These are phyloP conservation scores for Amazona ochrocephala DNA, from an alignment of 2,797 vertebrate genomes.

Conservation along the genomic window DNA sequence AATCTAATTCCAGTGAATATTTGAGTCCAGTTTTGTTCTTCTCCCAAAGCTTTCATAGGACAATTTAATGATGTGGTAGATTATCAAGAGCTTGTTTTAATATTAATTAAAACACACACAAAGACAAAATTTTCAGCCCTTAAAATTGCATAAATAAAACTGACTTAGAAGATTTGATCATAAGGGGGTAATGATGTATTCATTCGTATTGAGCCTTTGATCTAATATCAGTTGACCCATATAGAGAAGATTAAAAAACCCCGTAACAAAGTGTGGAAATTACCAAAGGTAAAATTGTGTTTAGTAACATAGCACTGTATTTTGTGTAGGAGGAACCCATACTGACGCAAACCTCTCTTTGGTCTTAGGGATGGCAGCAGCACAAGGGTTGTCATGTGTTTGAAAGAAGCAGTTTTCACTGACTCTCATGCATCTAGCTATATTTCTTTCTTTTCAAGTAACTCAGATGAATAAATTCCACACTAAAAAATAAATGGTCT, in stretches of 20 bases:
- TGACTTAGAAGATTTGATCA: constrained; percentile 10
- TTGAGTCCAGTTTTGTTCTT: constrained; percentile 14
- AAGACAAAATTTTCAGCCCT: not conserved
- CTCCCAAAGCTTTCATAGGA: not conserved
- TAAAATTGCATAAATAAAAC: constrained; percentile 18
- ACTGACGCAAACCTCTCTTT: not conserved
- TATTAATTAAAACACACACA: constrained; percentile 22
- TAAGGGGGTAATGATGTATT: not conserved
- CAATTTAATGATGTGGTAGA: not conserved
- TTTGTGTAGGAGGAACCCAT: not conserved
- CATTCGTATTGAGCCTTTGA: not conserved
- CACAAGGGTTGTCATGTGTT: not conserved
- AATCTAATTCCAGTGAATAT: not conserved
- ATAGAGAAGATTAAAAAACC: not conserved
- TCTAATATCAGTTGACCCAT: not conserved
- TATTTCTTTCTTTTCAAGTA: constrained; percentile 13
- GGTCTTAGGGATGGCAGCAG: not conserved
- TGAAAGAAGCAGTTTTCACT: constrained; percentile 7
- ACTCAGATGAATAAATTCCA: constrained; percentile 31
- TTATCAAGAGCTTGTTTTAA: constrained; percentile 14
- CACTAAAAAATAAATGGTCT: constrained; percentile 16
- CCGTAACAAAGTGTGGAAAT: not conserved
- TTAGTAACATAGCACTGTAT: not conserved
- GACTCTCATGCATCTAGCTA: not conserved
- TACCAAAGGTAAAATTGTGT: not conserved